Base-by-base conservation (phyloP, 2,113 vertebrate species). In the Tetrao urogallus region DNA sequence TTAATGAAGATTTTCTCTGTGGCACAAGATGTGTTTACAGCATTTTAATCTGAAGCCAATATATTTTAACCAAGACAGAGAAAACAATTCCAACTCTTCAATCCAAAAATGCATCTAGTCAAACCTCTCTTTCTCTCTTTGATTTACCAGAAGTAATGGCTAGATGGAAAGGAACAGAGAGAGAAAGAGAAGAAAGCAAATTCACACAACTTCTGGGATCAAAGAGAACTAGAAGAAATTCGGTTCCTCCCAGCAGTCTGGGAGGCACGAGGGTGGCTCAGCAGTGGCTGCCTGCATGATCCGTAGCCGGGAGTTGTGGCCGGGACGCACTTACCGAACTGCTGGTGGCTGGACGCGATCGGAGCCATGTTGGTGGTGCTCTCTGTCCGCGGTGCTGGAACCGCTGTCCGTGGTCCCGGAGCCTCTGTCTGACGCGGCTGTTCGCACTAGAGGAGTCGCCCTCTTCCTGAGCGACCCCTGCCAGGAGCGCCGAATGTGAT, bases 341-440 rank as follows among this genome's bases (percentile, higher is more conserved):
- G 98, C 88, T 98, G 98, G 71, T 97, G 93, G 74, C 98, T 98
- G 94, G 95, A 96, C 40, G 97, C 60, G 85, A 98, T 97, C 54
- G 99, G 99, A 98, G 99, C 98, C 99, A 99, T 99, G 96, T n/a
- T 94, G 95, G 69, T 57, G 92, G 91, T 70, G 92, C 92, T 94
- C 75, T 91, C 97, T 98, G 97, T 97, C 98, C 98, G 58, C 97
- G 98, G 98, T 97, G 85, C 98, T 98, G 98, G 98, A 97, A 42
- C 9, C 85, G 92, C 98, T 98, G 96, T 98, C 98, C 98, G 80
- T 97, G 98, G 52, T 85, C 78, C 98, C 98, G 97, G 30, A 43
- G 52, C 8, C 7, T 15, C 69, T 10, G 60, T 20, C 67, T 43
- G 50, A 27, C 27, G 27, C 15, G 16, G 54, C 5, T 3, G 18